phyloP scores from a whole-genome alignment of 2,113 vertebrate genomes.

The Strix uralensis region DNA sequence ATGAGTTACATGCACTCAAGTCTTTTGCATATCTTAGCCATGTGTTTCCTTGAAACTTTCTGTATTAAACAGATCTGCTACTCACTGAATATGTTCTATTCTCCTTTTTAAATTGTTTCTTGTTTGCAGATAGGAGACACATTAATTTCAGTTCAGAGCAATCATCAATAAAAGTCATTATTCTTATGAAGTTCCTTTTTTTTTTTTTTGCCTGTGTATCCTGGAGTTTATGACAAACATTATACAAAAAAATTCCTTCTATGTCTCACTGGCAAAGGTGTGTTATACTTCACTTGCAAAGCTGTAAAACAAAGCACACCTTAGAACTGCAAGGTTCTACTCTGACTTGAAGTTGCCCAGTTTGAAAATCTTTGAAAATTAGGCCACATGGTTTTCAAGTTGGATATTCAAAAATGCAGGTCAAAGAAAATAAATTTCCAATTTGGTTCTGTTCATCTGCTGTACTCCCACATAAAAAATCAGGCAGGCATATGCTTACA shows the following conservation, averaged over 20 bases:
- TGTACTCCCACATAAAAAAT: background rate
- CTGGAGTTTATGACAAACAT: background rate
- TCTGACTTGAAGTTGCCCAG: background rate
- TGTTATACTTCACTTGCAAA: background rate
- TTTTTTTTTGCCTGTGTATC: background rate
- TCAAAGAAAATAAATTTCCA: background rate
- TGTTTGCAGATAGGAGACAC: background rate
- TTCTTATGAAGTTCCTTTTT: background rate
- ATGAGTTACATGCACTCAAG: background rate
- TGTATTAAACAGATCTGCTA: background rate
- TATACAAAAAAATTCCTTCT: background rate
- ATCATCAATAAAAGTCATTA: background rate
- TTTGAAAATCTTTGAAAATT: background rate
- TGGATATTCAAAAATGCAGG: background rate
- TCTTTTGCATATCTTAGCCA: background rate
- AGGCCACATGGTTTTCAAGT: background rate
- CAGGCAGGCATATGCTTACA: background rate
- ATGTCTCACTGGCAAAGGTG: background rate
- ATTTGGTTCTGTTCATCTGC: background rate
- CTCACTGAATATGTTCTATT: background rate
- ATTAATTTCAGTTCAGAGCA: background rate
- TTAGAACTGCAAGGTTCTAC: background rate
- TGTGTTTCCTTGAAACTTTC: background rate
- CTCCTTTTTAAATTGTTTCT: background rate
- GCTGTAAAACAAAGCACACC: background rate